Evolutionary conservation across 1,140 invertebrate species (phyloP).

Genomic region (Ditylenchus dipsaci): DNA sequence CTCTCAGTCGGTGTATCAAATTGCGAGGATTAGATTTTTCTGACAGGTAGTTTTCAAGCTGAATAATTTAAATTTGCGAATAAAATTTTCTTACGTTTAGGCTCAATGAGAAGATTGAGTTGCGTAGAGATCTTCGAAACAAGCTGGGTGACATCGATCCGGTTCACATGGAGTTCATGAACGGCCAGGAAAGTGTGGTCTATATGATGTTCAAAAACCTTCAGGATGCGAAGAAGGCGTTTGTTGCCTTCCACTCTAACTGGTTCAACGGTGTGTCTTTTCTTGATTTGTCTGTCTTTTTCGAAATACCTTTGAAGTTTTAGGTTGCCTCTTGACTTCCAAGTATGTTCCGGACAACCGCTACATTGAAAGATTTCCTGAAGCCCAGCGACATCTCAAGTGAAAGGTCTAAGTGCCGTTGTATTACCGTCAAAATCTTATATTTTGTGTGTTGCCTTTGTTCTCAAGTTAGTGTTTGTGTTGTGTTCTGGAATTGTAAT

Average conservation of each 20-base stretch:
- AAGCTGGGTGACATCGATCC: constrained; percentile 38
- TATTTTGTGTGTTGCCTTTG: too few species aligned
- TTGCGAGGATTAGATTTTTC: constrained; percentile 36
- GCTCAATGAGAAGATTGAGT: constrained; percentile 7
- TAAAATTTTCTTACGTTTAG: constrained; percentile 39
- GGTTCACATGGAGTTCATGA: constrained; percentile 31
- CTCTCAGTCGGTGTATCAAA: constrained; percentile 36
- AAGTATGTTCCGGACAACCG: constrained; percentile 86
- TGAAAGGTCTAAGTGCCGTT: too few species aligned
- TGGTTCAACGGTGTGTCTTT: constrained; percentile 37
- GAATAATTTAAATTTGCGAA: neutral
- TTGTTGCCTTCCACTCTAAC: constrained; percentile 34
- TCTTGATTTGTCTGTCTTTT: constrained; percentile 17
- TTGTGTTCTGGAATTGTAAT: too few species aligned
- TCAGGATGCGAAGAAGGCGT: constrained; percentile 36
- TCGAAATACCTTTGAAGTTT: constrained; percentile 10
- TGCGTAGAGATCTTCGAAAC: constrained; percentile 23
- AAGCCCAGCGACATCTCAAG: neutral
- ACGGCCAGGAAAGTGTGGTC: constrained; percentile 18
- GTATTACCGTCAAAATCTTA: neutral
- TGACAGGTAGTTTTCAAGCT: constrained; percentile 22
- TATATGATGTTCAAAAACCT: constrained; percentile 39
- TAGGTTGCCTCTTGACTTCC: constrained; percentile 82
- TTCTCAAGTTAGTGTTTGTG: too few species aligned
- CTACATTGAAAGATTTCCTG: constrained; percentile 84